A percentile compares a stretch with the other conserved stretches of the same genome.
phyloP scores from a whole-genome alignment of 2,797 vertebrate genomes.

The Cirrhinus molitorella region DNA sequence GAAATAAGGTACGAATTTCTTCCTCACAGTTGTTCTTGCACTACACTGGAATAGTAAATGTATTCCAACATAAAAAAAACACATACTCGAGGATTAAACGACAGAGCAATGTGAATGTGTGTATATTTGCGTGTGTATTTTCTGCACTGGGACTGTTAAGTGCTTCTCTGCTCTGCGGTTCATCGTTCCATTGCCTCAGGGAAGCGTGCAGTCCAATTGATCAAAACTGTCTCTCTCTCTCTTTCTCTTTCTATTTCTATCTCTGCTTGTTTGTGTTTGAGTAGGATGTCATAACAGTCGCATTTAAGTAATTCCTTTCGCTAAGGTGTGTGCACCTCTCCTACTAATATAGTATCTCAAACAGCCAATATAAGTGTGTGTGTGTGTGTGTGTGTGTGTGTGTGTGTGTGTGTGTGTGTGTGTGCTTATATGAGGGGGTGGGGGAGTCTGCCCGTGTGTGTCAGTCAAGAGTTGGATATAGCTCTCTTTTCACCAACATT shows the following conservation, averaged over 20 bases:
- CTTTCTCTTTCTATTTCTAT: background rate
- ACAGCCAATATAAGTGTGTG: background rate
- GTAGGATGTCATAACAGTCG: constrained; percentile 19
- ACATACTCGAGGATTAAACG: constrained; percentile 33
- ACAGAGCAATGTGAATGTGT: constrained; percentile 13
- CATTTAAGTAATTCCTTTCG: constrained; percentile 22
- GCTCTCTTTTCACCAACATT: constrained; percentile 82
- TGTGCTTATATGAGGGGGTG: constrained; percentile 38
- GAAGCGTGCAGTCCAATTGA: constrained; percentile 56
- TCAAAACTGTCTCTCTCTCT: constrained; percentile 34
- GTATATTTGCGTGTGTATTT: constrained; percentile 35
- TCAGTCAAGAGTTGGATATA: constrained; percentile 74
- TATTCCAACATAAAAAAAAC: background rate
- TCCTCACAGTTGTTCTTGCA: background rate
- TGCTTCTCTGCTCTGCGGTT: constrained; percentile 52
- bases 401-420: constrained; percentile 46
- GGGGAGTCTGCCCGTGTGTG: constrained; percentile 49
- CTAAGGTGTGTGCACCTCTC: constrained; percentile 4
- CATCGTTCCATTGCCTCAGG: constrained; percentile 54
- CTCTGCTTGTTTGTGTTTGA: constrained; percentile 31
- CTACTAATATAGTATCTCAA: background rate
- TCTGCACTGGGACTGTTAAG: constrained; percentile 59
- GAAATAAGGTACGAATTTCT: background rate
- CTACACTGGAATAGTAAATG: background rate
- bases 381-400: constrained; percentile 29